Evolutionary conservation across 1,140 invertebrate genomes (phyloP), one percentile per base, ranked within the genome.

Genomic region (Thaumetopoea pityocampa): DNA sequence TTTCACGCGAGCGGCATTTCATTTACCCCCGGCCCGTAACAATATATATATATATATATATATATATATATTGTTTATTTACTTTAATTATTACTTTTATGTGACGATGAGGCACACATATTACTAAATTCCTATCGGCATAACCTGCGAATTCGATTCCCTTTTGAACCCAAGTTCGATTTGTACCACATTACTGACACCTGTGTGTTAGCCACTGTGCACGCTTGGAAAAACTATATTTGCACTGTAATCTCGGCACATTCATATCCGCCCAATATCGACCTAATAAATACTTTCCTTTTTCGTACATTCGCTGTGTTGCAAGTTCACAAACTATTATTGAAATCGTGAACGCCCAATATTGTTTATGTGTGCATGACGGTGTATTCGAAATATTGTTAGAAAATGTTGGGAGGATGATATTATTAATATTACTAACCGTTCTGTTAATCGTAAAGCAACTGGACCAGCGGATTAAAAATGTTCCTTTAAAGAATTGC

Each of bases 201-300:
- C 78, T 78, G 78, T 53, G 76, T 50, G 42, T 42, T 42, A 49
- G 53, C 61, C 62, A 43, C 56, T 51, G 48, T 53, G 37, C 51
- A 62, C 63, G 54, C 17, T 64, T 42, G 58, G 60, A 67, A 73
- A 74, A 71, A 76, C 48, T 60, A 61, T 48, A 47, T 49, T 59
- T 50, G 37, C 35, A 51, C 60, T 56, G 61, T 74, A 78, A 77
- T 72, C 64, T 67, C 64, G 47, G 53, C 65, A 57, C 67, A 65
- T 51, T 71, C 64, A 53, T 60, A 67, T 68, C 61, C 50, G 49
- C 50, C 55, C 59, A 66, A 71, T 79, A 74, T 79, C 79, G 71
- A 59, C 67, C 65, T 62, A 78, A 73, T 79, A 78, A 71, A 73
- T 77, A 76, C 67, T 67, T 73, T 53, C 63, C 56, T 62, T 61